Evolutionary conservation across 2,888 invertebrate species (phyloP), one percentile per base, ranked within the genome.

Genomic region (Scrobipalpa costella): DNA sequence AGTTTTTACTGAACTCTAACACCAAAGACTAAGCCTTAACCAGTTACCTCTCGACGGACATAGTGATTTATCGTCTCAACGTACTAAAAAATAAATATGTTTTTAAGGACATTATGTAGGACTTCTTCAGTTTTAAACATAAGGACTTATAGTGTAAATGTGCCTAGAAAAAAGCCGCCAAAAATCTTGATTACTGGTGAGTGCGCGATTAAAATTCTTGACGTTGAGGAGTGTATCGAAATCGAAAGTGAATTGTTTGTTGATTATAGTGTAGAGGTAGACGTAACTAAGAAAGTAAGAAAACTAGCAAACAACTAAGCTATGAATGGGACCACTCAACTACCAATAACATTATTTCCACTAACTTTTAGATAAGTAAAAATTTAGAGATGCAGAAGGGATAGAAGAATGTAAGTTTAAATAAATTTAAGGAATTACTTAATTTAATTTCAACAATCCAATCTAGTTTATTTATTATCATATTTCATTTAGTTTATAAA

Each of bases 111-210:
- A 73, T 70, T 86, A 60, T 80, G 67, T 67, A 76, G 79, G 68
- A 76, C 74, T 72, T 70, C 80, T 61, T 68, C 77, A 63, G 76
- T 74, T 64, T 68, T 75, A 52, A 83, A 77, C 71, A 65, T 83
- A 15, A 83, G 87, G 73, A 78, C 74, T 64, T 88, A 85, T 73
- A 79, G 84, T 65, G 79, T 76, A 40, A 77, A 74, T 62, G 76
- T 70, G 50, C 66, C 72, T 49, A 73, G 71, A 55, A 78, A 77
- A 68, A 85, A 77, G 61, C 79, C 88, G 7, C 93, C 93, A 33
- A 91, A 92, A 78, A 93, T 93, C 73, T 83, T 93, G 57, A 93
- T 93, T 50, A 93, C 93, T 52, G 93, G 93, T 93, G 77, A 90
- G 86, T 85, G 73, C 17, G 17, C 21, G 15, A 55, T 27, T n/a